Percentiles rank a stretch among this genome's conserved stretches.
Evolutionary conservation across 1,140 invertebrate species (phyloP).

Genomic region (Pemphigus obesinymphae): DNA sequence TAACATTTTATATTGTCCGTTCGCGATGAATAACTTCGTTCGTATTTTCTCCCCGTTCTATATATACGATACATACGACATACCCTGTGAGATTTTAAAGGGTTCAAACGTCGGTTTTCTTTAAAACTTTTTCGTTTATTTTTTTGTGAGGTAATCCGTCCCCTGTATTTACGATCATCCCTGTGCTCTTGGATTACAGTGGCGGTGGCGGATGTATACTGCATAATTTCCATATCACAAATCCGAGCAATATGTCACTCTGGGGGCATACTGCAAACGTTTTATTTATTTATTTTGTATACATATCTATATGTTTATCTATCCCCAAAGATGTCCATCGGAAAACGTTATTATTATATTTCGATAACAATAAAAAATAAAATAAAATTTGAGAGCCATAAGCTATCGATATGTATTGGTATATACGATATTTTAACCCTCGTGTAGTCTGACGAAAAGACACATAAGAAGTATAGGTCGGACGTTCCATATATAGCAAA

Average conservation of each 20-base stretch:
- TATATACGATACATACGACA: neutral
- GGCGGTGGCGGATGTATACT: neutral
- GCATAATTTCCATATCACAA: no score
- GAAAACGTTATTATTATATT: neutral
- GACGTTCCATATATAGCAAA: neutral
- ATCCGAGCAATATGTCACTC: constrained; percentile 7
- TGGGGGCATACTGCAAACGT: neutral
- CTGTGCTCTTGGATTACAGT: neutral
- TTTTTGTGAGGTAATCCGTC: neutral
- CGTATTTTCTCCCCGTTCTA: no score
- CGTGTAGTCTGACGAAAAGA: neutral
- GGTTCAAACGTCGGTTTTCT: neutral
- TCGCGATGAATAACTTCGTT: neutral
- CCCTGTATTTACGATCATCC: neutral
- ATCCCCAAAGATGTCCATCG: neutral
- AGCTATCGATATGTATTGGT: neutral
- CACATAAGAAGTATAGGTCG: neutral
- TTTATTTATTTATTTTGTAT: neutral
- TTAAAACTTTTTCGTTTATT: neutral
- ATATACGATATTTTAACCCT: neutral
- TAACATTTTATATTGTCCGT: neutral
- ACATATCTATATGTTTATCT: neutral
- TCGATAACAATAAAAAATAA: neutral
- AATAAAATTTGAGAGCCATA: neutral
- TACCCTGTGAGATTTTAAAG: neutral